Base-by-base conservation (phyloP, 2,888 invertebrate species). In the Erannis defoliaria region DNA sequence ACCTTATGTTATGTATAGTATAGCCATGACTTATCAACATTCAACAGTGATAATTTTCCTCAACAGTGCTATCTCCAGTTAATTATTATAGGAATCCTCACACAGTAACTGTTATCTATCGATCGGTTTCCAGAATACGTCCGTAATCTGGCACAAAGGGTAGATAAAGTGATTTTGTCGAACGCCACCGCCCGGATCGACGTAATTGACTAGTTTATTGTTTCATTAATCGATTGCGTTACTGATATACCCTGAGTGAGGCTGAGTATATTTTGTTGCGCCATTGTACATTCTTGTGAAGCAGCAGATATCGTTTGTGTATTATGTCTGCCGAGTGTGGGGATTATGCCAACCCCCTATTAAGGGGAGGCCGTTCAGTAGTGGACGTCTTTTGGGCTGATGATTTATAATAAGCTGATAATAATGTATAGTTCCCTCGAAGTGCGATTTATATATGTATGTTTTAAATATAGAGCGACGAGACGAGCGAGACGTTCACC, bases 151-250 rank as follows among this genome's bases (percentile, higher is more conserved):
- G 65, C 58, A 73, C 71, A 74, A 75, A 74, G 75, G 73, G 75
- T 67, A 71, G 72, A 73, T 75, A 71, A 74, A 74, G 67, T 73
- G 70, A 73, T 74, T 74, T 68, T 12, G 63, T 62, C 59, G 62
- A 59, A 56, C 63, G 61, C 64, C 45, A 55, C 50, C 56, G 61
- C 66, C 62, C 57, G 66, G 63, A 70, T 71, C 59, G 66, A 55
- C 66, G 70, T 72, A 71, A 73, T 75, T 74, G 67, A 60, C 63
- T 63, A 66, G 65, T 70, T 71, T 69, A 70, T 71, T 74, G 72
- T 71, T 66, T 67, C 62, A 63, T 66, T 69, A 37, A 61, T 58
- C 58, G 58, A 63, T 67, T 64, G 31, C 18, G 43, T 31, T 49
- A 56, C 26, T 38, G 55, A 62, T 51, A 19, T 21, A 38, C 35